Base-by-base conservation (phyloP, 2,888 invertebrate genomes). In the Carcina quercana region DNA sequence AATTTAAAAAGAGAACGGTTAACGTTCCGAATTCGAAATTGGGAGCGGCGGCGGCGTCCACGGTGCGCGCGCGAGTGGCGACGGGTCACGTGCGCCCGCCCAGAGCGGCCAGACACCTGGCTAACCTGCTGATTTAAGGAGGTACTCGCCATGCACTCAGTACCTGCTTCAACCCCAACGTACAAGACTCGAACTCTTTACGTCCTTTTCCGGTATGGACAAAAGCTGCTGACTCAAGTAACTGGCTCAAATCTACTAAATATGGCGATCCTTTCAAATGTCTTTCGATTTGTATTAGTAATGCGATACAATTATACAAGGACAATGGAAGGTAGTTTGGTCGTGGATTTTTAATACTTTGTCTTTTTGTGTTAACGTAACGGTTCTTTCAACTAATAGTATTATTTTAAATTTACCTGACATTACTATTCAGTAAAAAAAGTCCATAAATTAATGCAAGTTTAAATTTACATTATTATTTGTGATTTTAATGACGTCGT, bases 41-140 rank as follows among this genome's bases (percentile, higher is more conserved):
- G 60, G 71, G 61, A 71, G 71, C 75, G 75, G 67, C 75, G 75
- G 67, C 66, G 62, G 54, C 61, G 66, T 63, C 68, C 68, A 68
- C 71, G 67, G 79, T 69, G 67, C 74, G 75, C 80, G 76, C 80
- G 69, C 79, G 80, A 80, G 68, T 82, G 82, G 66, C 73, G 66
- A 50, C 65, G 59, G 59, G 66, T 73, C 70, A 65, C 73, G 67
- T 70, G 74, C 70, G 66, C 50, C 57, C 58, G 60, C 55, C 54
- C 56, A 52, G n/a, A n/a, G 57, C 59, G 20, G 20, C 12, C 50
- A 35, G 43, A 41, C 69, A 66, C 67, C 63, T 68, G 68, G n/a
- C 58, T 64, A 75, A 49, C 64, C 70, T 55, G 58, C 69, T 56
- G 46, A 75, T 49, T 74, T 65, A 50, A 53, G 54, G 47, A 67